Base-by-base conservation (phyloP, 2,113 vertebrate species). In the Sapajus apella region DNA sequence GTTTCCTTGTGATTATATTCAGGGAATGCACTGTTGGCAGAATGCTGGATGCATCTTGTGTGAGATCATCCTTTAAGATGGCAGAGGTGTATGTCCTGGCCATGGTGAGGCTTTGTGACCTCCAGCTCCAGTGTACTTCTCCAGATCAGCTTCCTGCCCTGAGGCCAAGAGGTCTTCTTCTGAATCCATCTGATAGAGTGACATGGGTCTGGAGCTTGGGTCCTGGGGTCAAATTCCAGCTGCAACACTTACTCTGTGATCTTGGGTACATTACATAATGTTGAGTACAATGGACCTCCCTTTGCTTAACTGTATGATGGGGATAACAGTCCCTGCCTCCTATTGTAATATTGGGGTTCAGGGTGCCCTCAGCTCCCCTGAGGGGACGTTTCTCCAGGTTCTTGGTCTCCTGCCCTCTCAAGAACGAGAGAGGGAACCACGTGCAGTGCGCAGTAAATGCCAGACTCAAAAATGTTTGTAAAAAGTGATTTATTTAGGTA, bases 31-130 rank as follows among this genome's bases (percentile, higher is more conserved):
- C 58, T 68, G 73, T 27, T 25, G 91, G 72, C 27, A 43, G 43
- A 35, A 68, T 21, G 5, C 9, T 61, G 8, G 61, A 20, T 50
- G 14, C 2, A 5, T 37, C 30, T 2, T 0, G 1, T 21, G 64
- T 52, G 87, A 73, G 73, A n/a, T 3, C 72, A 64, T 64, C 80
- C n/a, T 93, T 85, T 25, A 50, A 6, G 61, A 17, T 5, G n/a
- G 52, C 2, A 1, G 85, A 23, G 12, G 17, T 10, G 25, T 43
- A 21, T 66, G 10, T 89, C 20, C 7, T 32, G 86, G 45, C 43
- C 8, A 2, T 18, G 17, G 18, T n/a, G 20, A 77, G 70, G 32
- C 30, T 83, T 76, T 73, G 35, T 16, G 87, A 37, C 50, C 56
- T 17, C 18, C 37, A 20, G 55, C 75, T 50, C 37, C 11, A 23